Base-by-base conservation (phyloP, 2,113 vertebrate genomes). In the Sylvietta virens region DNA sequence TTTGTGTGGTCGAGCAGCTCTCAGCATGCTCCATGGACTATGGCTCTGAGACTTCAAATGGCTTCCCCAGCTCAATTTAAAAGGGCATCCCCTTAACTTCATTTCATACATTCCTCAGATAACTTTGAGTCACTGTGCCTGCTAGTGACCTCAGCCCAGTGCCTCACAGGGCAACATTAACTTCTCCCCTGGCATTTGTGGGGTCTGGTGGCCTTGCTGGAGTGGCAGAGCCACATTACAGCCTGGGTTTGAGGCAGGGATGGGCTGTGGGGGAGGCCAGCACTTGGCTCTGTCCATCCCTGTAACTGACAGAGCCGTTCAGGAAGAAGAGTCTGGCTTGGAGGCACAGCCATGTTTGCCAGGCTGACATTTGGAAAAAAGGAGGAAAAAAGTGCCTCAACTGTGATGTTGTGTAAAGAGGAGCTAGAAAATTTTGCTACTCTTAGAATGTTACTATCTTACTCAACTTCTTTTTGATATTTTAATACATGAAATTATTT, bases 311-410 rank as follows among this genome's bases (percentile, higher is more conserved):
- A 62, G 47, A 45, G 51, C 47, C 2, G 0, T 56, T 47, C 80
- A 27, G 62, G 12, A 37, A 61, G 33, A 58, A 39, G 19, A 93
- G 67, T 27, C 82, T 45, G 58, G 70, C 57, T 62, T 76, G 48
- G 65, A 82, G 78, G 30, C 37, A 31, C 0, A 0, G 76, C 31
- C 81, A 47, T 44, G 51, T 45, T 92, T 84, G 65, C 40, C n/a
- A 78, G 56, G 47, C 60, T 92, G 80, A 77, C 65, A 73, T 94
- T 86, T 88, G 56, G 39, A 15, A 81, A 85, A 90, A 80, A 86
- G 30, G 66, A 85, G 84, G 58, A 78, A 33, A 78, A 33, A 93
- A 62, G 44, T 48, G 64, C 44, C 37, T 67, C 39, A 64, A 19
- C 37, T 83, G 64, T 61, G 67, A 83, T 58, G 64, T 20, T 73